Evolutionary conservation across 2,888 invertebrate genomes (phyloP).

Genomic region (Leptopterna dolabrata): DNA sequence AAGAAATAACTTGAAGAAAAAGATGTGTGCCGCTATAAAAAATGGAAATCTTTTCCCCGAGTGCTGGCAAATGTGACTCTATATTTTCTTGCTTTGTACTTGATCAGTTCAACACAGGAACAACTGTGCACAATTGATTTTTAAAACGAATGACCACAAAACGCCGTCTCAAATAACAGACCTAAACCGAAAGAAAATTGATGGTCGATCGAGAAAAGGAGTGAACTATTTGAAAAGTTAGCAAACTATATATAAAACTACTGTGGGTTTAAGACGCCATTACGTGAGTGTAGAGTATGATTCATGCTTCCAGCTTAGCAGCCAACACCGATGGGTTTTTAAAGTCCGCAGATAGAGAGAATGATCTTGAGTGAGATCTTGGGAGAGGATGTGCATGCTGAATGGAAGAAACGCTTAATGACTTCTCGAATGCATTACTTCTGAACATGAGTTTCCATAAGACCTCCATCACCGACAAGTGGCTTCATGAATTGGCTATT

Average conservation of each 20-base stretch:
- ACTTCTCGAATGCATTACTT: too few species aligned
- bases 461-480: too few species aligned
- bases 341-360: not conserved
- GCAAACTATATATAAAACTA: not conserved
- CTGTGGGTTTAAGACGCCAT: not conserved
- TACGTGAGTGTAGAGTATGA: conserved; percentile 18
- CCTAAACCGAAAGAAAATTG: not conserved
- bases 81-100: conserved; percentile 29
- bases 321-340: conserved; percentile 30
- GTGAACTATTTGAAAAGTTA: not conserved
- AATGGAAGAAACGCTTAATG: too few species aligned
- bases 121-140: not conserved
- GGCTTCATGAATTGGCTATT: too few species aligned
- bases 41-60: not conserved
- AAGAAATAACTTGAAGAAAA: conserved; percentile 4
- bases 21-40: conserved; percentile 58
- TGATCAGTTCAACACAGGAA: not conserved
- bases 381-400: too few species aligned
- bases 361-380: not conserved
- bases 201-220: not conserved
- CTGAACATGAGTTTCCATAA: too few species aligned
- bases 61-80: conserved; percentile 54
- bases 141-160: not conserved
- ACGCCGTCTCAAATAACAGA: not conserved
- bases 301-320: conserved; percentile 22